A percentile compares a stretch with the other conserved stretches of the same genome.
Conservation (phyloP, 2,888 invertebrate species). For the Macrophya annulata region DNA sequence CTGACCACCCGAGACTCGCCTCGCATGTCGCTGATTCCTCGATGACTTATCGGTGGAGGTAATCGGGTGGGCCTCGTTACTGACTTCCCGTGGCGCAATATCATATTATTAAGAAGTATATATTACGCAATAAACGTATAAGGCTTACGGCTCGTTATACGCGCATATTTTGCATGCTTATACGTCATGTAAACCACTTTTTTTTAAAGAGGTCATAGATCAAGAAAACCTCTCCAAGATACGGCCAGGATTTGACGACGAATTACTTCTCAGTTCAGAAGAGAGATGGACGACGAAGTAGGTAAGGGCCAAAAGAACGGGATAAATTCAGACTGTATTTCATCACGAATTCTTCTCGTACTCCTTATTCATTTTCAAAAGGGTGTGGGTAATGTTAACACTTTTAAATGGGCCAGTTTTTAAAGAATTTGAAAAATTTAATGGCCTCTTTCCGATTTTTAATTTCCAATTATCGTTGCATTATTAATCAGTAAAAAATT, state of each 20-base stretch:
- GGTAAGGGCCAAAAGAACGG: neutral
- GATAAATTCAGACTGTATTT: neutral
- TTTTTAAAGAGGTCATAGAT: neutral
- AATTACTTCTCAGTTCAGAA: neutral
- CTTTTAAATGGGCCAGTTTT: neutral
- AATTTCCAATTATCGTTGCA: neutral
- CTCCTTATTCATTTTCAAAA: neutral
- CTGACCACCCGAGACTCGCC: conserved; percentile 19
- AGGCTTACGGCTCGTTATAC: conserved; percentile 5
- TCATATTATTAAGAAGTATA: conserved; percentile 17
- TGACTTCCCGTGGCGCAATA: conserved; percentile 33
- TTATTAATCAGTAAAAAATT: neutral
- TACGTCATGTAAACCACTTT: neutral
- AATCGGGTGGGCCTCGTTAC: conserved; percentile 42
- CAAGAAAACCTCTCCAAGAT: neutral
- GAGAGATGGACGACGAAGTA: neutral
- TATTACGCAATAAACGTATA: conserved; percentile 13
- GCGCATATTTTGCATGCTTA: neutral
- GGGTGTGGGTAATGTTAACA: neutral
- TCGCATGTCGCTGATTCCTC: conserved; percentile 25
- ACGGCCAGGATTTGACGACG: neutral
- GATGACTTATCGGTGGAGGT: conserved; percentile 34
- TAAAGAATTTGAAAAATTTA: neutral
- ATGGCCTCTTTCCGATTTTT: neutral
- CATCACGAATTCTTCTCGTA: neutral